These are phyloP conservation scores for Allobates femoralis DNA, from an alignment of 2,797 vertebrate species.

Conservation along the genomic window DNA sequence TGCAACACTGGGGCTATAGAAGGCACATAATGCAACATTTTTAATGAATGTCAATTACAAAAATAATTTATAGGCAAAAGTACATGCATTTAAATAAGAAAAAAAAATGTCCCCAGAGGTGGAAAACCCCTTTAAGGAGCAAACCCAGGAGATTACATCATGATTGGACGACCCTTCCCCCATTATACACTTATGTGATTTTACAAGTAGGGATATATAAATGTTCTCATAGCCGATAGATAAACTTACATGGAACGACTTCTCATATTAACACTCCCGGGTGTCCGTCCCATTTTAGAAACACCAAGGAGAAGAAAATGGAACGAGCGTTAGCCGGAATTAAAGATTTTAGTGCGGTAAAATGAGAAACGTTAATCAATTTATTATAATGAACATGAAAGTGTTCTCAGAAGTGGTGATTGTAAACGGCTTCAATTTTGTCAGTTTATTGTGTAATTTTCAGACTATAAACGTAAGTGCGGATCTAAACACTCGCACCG, in stretches of 20 bases:
- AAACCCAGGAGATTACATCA: background rate
- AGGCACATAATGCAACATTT: no score
- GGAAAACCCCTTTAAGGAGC: no score
- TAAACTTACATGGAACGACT: background rate
- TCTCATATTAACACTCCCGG: background rate
- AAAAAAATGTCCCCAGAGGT: no score
- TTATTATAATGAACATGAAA: conserved; percentile 26
- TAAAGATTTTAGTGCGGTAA: conserved; percentile 27
- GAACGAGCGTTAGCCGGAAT: conserved; percentile 11
- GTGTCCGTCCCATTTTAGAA: background rate
- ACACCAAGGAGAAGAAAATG: background rate
- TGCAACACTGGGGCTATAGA: no score
- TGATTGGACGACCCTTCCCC: background rate
- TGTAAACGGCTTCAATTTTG: conserved; percentile 39
- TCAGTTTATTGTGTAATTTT: conserved; percentile 49
- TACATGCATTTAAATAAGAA: no score
- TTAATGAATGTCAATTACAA: no score
- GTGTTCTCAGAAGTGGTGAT: conserved; percentile 30
- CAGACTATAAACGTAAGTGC: conserved; percentile 41
- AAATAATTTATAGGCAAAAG: no score
- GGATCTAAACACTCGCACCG: conserved; percentile 11
- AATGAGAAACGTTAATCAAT: conserved; percentile 35
- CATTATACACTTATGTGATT: background rate
- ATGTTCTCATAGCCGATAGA: background rate
- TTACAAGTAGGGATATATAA: background rate